Conservation (phyloP, 2,888 invertebrate genomes). For the Dryomyza anilis region DNA sequence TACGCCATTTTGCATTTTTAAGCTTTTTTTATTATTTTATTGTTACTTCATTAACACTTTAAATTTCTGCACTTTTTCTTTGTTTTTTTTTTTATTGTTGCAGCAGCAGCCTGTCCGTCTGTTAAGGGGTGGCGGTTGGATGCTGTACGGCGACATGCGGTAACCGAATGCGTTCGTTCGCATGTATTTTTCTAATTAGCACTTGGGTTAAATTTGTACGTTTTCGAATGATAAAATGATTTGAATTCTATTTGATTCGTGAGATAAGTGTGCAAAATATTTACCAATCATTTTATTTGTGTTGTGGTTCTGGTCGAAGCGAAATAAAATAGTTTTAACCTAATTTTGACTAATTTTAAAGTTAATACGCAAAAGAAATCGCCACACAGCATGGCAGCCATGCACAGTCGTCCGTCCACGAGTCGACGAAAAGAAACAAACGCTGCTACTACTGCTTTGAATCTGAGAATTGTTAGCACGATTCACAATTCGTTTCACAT, state of each 20-base stretch:
- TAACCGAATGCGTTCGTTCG: not conserved
- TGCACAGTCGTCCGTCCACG: slow-evolving; percentile 26
- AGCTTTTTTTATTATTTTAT: not conserved
- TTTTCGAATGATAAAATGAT: too few species aligned
- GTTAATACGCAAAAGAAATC: slow-evolving; percentile 48
- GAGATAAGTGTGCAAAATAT: too few species aligned
- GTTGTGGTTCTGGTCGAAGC: slow-evolving; percentile 10
- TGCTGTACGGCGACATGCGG: too few species aligned
- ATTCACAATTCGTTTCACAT: too few species aligned
- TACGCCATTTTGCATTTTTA: not conserved
- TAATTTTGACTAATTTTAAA: slow-evolving; percentile 44
- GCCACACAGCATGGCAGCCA: slow-evolving; percentile 34
- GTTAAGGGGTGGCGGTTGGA: too few species aligned
- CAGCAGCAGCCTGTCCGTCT: not conserved
- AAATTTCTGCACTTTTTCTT: not conserved
- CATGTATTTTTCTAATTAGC: not conserved
- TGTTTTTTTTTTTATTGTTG: not conserved
- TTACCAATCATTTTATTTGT: slow-evolving; percentile 48
- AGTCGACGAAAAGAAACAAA: slow-evolving; percentile 24
- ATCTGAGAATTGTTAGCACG: slow-evolving; percentile 7
- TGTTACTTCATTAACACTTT: not conserved
- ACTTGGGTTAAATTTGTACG: not conserved
- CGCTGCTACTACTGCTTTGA: slow-evolving; percentile 1
- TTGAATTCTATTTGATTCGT: too few species aligned
- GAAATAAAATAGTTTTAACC: slow-evolving; percentile 41